These are phyloP conservation scores for Limnephilus lunatus DNA, from an alignment of 2,888 invertebrate species.

Conservation along the genomic window DNA sequence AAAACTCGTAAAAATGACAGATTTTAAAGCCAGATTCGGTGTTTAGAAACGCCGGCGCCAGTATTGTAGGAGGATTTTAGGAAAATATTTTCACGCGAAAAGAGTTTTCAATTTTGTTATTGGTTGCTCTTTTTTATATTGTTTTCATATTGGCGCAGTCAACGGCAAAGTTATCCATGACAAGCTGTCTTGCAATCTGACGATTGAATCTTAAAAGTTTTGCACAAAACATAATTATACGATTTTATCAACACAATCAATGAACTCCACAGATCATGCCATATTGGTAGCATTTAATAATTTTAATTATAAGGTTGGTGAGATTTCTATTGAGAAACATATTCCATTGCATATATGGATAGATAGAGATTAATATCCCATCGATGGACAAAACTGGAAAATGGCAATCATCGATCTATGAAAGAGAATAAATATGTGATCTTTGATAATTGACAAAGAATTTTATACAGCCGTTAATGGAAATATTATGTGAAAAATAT, in stretches of 20 bases:
- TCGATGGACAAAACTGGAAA: neutral
- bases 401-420: neutral
- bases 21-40: too few species aligned
- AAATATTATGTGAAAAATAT: neutral
- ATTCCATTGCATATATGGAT: neutral
- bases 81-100: neutral
- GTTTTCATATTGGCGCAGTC: neutral
- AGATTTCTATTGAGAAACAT: neutral
- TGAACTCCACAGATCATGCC: neutral
- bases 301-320: neutral
- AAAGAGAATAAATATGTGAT: too few species aligned
- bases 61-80: neutral
- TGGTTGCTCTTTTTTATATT: neutral
- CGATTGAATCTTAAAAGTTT: neutral
- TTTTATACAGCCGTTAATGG: neutral
- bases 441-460: too few species aligned
- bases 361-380: neutral
- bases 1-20: too few species aligned
- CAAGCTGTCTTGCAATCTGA: neutral
- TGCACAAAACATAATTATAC: neutral
- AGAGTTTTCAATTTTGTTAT: neutral
- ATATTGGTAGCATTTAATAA: neutral
- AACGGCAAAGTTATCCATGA: neutral
- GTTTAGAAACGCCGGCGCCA: neutral
- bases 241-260: neutral